These are phyloP conservation scores for Ctenopoma multispine DNA, from an alignment of 2,797 vertebrate species.

Conservation along the genomic window DNA sequence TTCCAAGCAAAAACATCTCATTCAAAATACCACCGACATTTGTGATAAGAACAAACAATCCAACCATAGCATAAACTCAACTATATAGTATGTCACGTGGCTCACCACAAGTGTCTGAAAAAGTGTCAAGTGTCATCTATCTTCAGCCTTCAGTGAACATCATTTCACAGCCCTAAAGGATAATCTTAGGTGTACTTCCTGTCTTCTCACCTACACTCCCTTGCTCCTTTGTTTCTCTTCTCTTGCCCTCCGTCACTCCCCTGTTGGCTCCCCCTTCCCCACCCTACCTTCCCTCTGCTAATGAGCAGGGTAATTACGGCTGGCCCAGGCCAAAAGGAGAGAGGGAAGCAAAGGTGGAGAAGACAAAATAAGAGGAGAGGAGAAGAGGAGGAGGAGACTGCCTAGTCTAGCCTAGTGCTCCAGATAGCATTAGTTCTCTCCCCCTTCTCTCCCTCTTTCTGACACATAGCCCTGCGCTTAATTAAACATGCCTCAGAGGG, in stretches of 20 bases:
- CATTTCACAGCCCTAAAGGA: conserved; percentile 3
- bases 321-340: conserved; percentile 73
- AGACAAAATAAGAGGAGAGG: conserved; percentile 69
- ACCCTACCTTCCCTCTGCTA: conserved; percentile 72
- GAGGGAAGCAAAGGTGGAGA: conserved; percentile 52
- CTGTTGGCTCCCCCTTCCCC: conserved; percentile 53
- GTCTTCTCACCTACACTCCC: conserved; percentile 62
- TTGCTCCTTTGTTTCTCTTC: conserved; percentile 61
- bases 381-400: conserved; percentile 71
- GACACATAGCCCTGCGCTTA: conserved; percentile 81
- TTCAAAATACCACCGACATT: not conserved
- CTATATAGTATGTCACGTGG: not conserved
- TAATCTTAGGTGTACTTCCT: conserved; percentile 33
- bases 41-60: not conserved
- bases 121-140: too few relatives aligned
- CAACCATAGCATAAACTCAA: not conserved
- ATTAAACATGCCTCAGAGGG: conserved; percentile 84
- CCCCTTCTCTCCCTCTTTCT: conserved; percentile 62
- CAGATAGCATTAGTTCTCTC: conserved; percentile 76
- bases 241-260: conserved; percentile 66
- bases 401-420: conserved; percentile 73
- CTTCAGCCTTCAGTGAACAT: not conserved
- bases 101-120: not conserved
- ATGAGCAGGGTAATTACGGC: conserved; percentile 85
- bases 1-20: conserved; percentile 10